A percentile compares a stretch with the other conserved stretches of the same genome.
These are phyloP conservation scores for Oreonectes daqikongensis DNA, from an alignment of 2,797 vertebrate species.

Conservation along the genomic window DNA sequence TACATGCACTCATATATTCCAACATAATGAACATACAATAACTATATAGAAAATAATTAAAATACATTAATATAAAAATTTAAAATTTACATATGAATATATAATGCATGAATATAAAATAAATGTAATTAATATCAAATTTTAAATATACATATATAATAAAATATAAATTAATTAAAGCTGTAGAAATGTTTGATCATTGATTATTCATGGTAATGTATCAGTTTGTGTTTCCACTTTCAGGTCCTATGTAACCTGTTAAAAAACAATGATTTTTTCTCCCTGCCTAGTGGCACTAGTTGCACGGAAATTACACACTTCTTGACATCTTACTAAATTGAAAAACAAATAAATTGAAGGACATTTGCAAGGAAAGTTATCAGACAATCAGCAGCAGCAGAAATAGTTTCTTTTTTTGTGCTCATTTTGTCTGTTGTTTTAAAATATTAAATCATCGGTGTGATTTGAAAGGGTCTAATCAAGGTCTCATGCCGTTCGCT, in stretches of 20 bases:
- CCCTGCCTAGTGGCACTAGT: neutral
- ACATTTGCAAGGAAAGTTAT: neutral
- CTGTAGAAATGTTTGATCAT: neutral
- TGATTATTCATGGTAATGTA: neutral
- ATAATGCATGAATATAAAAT: no score
- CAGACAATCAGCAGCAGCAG: conserved; percentile 20
- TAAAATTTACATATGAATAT: no score
- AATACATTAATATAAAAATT: no score
- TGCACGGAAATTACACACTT: neutral
- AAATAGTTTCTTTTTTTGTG: neutral
- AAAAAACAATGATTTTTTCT: neutral
- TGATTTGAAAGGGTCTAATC: conserved; percentile 35
- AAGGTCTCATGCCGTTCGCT: neutral
- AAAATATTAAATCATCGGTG: conserved; percentile 15
- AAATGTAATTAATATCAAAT: no score
- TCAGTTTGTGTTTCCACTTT: neutral
- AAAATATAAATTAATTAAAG: no score
- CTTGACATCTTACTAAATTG: neutral
- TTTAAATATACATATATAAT: no score
- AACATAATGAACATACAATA: no score
- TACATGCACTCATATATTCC: no score
- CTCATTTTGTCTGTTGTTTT: conserved; percentile 23
- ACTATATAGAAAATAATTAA: no score
- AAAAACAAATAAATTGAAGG: neutral
- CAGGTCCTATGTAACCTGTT: neutral